Evolutionary conservation across 53 echinoderm and acorn worm genomes (phyloP).

Genomic region (Arbacia lixula): DNA sequence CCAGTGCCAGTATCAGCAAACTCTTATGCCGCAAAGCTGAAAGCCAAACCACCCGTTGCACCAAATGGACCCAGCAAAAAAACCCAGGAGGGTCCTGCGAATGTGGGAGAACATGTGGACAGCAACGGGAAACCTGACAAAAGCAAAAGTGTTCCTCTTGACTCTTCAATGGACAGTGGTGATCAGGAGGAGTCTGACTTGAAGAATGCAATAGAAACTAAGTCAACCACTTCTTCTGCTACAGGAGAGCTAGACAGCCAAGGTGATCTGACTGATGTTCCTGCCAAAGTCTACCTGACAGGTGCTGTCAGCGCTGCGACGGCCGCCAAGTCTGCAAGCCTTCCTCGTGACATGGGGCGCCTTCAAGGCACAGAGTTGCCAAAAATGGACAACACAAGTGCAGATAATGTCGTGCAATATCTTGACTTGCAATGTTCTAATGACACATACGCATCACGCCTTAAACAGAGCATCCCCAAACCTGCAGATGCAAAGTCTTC

Average conservation of each 20-base stretch:
- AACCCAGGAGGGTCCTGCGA: constrained; percentile 1
- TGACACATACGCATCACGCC: constrained; percentile 59
- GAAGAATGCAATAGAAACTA: constrained; percentile 3
- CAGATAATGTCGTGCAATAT: constrained; percentile 61
- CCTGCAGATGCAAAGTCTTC: constrained; percentile 22
- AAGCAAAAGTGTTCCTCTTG: not conserved
- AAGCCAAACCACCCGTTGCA: constrained; percentile 44
- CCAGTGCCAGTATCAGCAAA: constrained; percentile 22
- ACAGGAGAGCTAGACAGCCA: constrained; percentile 30
- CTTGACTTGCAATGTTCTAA: constrained; percentile 57
- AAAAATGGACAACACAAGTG: constrained; percentile 59
- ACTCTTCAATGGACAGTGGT: not conserved
- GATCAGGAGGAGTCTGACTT: constrained; percentile 1
- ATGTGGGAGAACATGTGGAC: not conserved
- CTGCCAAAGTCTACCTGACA: constrained; percentile 3
- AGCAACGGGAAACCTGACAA: not conserved
- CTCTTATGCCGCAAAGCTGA: constrained; percentile 45
- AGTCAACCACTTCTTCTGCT: constrained; percentile 35
- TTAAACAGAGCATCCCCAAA: constrained; percentile 50
- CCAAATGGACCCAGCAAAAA: constrained; percentile 36
- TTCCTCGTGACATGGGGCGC: constrained; percentile 49
- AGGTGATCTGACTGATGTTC: constrained; percentile 17
- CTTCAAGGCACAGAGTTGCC: constrained; percentile 26
- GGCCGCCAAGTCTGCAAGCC: constrained; percentile 54
- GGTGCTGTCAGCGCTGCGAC: constrained; percentile 39